Conservation (phyloP, 2,888 invertebrate genomes). For the Himalopsyche japonica region DNA sequence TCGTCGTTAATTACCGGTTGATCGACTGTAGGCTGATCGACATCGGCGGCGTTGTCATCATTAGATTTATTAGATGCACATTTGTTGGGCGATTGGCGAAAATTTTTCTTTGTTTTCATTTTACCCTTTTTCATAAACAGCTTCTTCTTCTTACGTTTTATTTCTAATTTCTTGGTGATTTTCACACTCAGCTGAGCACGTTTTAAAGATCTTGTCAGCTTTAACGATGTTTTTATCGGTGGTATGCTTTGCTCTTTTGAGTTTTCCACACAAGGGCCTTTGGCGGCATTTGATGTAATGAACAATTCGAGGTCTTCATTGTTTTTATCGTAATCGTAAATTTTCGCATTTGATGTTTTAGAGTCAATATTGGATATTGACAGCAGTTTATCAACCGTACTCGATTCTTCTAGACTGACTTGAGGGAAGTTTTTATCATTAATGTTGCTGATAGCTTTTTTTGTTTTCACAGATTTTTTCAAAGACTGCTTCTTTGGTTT, state of each 20-base stretch:
- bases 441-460: background rate
- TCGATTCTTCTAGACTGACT: constrained; percentile 7
- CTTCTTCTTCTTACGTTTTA: background rate
- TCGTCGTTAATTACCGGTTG: no score
- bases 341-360: background rate
- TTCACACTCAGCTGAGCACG: background rate
- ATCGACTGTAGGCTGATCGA: no score
- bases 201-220: background rate
- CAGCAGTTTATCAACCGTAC: background rate
- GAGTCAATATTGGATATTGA: background rate
- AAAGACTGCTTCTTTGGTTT: background rate
- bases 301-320: background rate
- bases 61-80: no score
- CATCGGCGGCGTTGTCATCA: no score
- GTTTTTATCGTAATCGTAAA: constrained; percentile 24
- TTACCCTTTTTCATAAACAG: background rate
- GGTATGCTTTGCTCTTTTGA: background rate
- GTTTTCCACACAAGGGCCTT: background rate
- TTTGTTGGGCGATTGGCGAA: no score
- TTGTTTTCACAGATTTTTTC: background rate
- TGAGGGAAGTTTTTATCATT: background rate
- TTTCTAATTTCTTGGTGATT: background rate
- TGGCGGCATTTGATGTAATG: background rate
- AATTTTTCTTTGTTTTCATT: background rate
- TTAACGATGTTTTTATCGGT: background rate